phyloP scores from a whole-genome alignment of 2,888 invertebrate species.

The Macrosiphum euphorbiae region DNA sequence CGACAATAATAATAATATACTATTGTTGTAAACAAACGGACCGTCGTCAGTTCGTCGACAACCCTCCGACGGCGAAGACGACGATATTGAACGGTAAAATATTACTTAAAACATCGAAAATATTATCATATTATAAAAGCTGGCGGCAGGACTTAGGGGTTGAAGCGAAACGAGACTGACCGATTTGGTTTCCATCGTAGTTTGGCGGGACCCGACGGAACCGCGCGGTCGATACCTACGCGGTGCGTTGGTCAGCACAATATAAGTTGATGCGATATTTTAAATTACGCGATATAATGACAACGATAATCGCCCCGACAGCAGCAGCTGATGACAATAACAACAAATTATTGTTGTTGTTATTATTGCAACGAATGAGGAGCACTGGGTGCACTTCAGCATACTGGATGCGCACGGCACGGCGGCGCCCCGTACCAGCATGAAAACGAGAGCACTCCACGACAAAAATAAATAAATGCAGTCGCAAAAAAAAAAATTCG shows the following conservation, averaged over 20 bases:
- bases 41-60: background rate
- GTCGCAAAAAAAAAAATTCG: background rate
- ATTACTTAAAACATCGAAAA: background rate
- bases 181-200: background rate
- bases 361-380: background rate
- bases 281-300: background rate
- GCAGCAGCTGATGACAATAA: background rate
- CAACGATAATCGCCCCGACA: background rate
- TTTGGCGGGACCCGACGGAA: background rate
- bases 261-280: background rate
- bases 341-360: background rate
- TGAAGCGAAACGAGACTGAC: background rate
- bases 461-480: background rate
- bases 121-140: background rate
- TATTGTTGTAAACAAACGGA: background rate
- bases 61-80: background rate
- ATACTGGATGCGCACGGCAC: background rate
- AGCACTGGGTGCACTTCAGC: background rate
- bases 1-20: background rate
- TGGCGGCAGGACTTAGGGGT: background rate
- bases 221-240: conserved; percentile 5
- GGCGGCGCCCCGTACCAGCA: background rate
- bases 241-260: background rate
- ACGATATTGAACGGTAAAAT: background rate
- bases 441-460: background rate